A percentile compares a stretch with the other conserved stretches of the same genome.
Conservation (phyloP, 30 jellyfish, hydroid and myxozoan species). For the Sanderia malayensis region DNA sequence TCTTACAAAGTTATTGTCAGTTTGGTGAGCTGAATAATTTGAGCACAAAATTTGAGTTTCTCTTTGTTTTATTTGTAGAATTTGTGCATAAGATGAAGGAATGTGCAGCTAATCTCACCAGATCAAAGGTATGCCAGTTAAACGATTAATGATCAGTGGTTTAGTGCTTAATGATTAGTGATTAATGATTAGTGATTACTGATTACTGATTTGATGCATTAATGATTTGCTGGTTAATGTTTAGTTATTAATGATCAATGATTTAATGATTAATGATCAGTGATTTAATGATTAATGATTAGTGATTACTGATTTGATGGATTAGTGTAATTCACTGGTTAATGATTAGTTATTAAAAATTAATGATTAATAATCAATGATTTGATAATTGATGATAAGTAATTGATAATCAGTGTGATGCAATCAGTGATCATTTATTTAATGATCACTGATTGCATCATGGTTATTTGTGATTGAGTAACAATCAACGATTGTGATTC, state of each 20-base stretch:
- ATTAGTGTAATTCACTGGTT: no score
- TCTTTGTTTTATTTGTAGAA: constrained; percentile 28
- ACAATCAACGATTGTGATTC: background rate
- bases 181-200: background rate
- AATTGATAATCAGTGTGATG: no score
- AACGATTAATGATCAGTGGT: background rate
- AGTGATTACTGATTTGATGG: background rate
- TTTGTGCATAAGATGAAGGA: constrained; percentile 52
- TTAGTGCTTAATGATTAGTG: background rate
- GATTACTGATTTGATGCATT: background rate
- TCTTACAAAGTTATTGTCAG: no score
- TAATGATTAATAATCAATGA: background rate
- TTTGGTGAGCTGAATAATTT: no score
- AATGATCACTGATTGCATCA: background rate
- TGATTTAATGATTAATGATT: background rate
- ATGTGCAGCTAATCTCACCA: constrained; percentile 60
- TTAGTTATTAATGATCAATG: background rate
- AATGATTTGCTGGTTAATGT: background rate
- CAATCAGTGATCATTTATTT: background rate
- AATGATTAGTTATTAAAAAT: background rate
- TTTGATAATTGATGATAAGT: background rate
- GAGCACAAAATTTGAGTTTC: background rate
- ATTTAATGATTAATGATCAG: background rate
- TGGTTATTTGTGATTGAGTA: no score
- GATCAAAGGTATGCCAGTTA: constrained; percentile 54